Evolutionary conservation across 2,797 vertebrate species (phyloP), one percentile per base, ranked within the genome.

Genomic region (Gallinago nigripennis): DNA sequence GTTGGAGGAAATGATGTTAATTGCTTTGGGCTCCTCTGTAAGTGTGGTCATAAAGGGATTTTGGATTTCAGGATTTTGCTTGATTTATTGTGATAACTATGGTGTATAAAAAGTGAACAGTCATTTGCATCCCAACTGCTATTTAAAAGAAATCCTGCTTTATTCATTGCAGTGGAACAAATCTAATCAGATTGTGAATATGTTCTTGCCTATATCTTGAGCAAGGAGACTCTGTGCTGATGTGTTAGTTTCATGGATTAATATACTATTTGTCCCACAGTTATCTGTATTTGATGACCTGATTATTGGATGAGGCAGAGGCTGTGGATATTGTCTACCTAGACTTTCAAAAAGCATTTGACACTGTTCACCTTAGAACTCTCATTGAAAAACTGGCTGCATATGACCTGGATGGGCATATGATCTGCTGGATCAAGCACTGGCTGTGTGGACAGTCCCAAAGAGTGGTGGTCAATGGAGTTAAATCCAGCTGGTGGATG

Each of bases 1-100:
- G 20, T 94, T 92, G 80, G 31, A 84, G 37, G 65, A 86, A 90
- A 93, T 56, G 51, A 58, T 81, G 45, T 89, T 92, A 90, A 90
- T 91, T 76, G 37, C 39, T 89, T 85, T 85, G 54, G 24, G 5
- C 14, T 73, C 25, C n/a, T 79, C 53, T 79, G 24, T 71, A 66
- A 39, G 9, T 73, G 51, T 57, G 91, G 24, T 58, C 66, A 41
- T 79, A 88, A 56, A 46, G 90, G 4, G 63, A 84, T 92, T 91
- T 86, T 64, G 51, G 30, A 81, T 84, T 92, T 94, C 51, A 84
- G 65, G 50, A 41, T 53, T 92, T 95, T 94, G 5, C 24, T 88
- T 94, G 24, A 81, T 95, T 86, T 77, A 6, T 94, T 90, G 33
- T 77, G 48, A 48, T 91, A 91, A 72, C 20, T 65, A 8, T 12